A percentile compares a stretch with the other conserved stretches of the same genome.
Evolutionary conservation across 2,797 vertebrate species (phyloP).

Genomic region (Diceros bicornis): DNA sequence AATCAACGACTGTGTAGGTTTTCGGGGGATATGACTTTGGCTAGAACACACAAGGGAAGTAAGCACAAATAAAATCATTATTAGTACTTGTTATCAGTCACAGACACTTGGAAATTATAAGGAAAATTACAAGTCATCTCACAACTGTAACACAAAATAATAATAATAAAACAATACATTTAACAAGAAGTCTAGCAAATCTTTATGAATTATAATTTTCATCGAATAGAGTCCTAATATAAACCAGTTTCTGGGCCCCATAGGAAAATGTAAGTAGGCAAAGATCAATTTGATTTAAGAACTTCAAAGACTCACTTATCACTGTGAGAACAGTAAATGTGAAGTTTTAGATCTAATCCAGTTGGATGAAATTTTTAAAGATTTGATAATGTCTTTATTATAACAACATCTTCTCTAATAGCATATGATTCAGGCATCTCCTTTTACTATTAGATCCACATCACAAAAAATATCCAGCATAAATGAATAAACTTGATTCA

Average conservation of each 20-base stretch:
- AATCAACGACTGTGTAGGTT: background rate
- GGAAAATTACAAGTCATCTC: background rate
- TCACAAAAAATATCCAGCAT: background rate
- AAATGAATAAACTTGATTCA: background rate
- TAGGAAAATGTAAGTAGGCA: background rate
- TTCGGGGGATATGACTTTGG: background rate
- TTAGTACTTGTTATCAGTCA: background rate
- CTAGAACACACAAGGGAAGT: background rate
- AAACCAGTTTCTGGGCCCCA: background rate
- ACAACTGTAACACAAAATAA: background rate
- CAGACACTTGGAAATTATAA: background rate
- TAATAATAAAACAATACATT: background rate
- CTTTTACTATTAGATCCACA: background rate
- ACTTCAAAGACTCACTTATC: background rate
- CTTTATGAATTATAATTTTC: background rate
- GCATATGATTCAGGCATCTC: accelerated
- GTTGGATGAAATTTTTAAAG: background rate
- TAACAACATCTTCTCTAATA: background rate
- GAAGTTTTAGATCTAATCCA: background rate
- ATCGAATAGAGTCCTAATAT: background rate
- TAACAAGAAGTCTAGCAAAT: background rate
- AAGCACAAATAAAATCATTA: background rate
- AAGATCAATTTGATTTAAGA: background rate
- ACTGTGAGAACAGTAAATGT: background rate
- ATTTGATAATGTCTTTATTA: background rate